These are phyloP conservation scores for Elachura formosa DNA, from an alignment of 2,113 vertebrate genomes.

Conservation along the genomic window DNA sequence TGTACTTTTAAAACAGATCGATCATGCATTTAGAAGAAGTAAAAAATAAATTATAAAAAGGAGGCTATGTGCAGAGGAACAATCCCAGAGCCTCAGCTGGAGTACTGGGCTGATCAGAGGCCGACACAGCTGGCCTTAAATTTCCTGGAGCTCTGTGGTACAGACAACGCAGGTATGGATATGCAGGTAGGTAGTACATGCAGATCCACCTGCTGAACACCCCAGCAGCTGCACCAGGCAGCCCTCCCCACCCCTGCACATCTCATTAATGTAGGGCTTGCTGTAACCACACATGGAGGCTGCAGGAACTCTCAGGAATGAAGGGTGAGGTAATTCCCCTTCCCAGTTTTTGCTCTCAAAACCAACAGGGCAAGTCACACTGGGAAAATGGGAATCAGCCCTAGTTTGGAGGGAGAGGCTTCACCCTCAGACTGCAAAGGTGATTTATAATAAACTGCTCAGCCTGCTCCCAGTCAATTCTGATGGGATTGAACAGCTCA, in stretches of 20 bases:
- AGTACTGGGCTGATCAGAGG: background rate
- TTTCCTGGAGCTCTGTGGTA: background rate
- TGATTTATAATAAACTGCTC: background rate
- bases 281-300: background rate
- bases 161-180: background rate
- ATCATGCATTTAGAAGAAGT: background rate
- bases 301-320: fast-evolving
- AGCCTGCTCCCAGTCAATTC: background rate
- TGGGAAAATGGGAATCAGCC: background rate
- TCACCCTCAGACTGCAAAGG: background rate
- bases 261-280: background rate
- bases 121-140: background rate
- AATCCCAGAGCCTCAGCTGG: background rate
- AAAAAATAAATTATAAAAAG: background rate
- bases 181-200: fast-evolving
- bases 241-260: background rate
- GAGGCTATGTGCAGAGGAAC: background rate
- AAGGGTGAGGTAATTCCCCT: background rate
- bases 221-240: background rate
- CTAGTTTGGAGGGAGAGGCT: background rate
- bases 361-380: background rate
- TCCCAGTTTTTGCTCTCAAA: background rate
- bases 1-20: constrained; percentile 20
- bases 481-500: background rate
- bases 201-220: background rate